Conservation (phyloP, 2,888 invertebrate genomes). For the Blomia tropicalis region DNA sequence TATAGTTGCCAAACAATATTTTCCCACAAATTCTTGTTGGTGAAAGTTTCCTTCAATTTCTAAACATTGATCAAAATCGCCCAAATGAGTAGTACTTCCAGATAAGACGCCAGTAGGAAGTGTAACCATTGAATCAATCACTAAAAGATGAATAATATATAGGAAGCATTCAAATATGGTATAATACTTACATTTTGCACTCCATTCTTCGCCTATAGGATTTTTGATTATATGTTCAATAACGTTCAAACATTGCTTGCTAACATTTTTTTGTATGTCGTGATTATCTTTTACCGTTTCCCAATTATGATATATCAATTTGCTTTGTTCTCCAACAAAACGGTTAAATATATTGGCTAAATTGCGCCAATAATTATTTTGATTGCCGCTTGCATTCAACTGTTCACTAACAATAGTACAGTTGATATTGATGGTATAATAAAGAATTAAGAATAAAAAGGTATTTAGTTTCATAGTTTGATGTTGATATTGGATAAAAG, state of each 20-base stretch:
- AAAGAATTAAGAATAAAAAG: no score
- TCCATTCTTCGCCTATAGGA: not conserved
- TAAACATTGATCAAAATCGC: constrained; percentile 24
- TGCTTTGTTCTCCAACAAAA: not conserved
- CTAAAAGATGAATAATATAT: not conserved
- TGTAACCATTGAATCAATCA: constrained; percentile 21
- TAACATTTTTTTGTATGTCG: not conserved
- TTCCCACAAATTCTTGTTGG: constrained; percentile 12
- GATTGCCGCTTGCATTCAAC: not conserved
- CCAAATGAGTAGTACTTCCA: constrained; percentile 22
- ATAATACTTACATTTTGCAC: constrained; percentile 3
- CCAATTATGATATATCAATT: not conserved
- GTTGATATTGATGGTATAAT: no score
- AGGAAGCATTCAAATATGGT: not conserved
- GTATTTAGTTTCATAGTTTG: no score
- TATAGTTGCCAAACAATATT: constrained; percentile 20
- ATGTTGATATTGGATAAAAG: no score
- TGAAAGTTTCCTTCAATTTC: constrained; percentile 7
- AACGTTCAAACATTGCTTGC: not conserved
- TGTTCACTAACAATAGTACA: no score
- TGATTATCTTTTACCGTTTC: not conserved
- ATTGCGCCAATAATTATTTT: not conserved
- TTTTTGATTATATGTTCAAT: not conserved
- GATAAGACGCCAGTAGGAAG: constrained; percentile 19
- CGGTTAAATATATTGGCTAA: not conserved